Evolutionary conservation across 1,140 invertebrate genomes (phyloP), one percentile per base, ranked within the genome.

Genomic region (Leptinotarsa undecemlineata): DNA sequence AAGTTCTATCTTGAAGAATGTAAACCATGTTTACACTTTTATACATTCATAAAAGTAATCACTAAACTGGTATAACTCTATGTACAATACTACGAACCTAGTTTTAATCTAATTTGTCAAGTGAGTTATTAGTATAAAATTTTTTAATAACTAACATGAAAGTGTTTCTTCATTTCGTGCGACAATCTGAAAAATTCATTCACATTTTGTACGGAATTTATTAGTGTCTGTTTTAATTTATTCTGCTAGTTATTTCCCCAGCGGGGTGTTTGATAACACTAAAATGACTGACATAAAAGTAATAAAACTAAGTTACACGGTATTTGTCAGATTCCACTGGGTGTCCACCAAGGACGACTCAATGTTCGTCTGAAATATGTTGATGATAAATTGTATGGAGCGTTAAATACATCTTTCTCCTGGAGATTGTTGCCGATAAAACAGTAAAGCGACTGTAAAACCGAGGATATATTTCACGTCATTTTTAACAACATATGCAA

Each of bases 351-450:
- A 42, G 48, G 64, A 70, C 26, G 48, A 48, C 68, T 70, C 33
- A 61, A 26, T n/a, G 60, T 71, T 61, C 15, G 61, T 21, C 23
- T 61, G 61, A 61, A 71, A 61, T 71, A 71, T 71, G 48, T 20
- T 71, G 60, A 71, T 63, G 70, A 71, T 51, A 71, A 71, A 71
- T 71, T 71, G 57, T 71, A 61, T 61, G 57, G 26, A 48, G 70
- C 70, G 70, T 71, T 71, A 71, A 71, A 71, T 61, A 71, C 70
- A 61, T 71, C 48, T 71, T 71, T 71, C 70, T n/a, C 26, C 8
- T 51, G 15, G 21, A 71, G 70, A 71, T 71, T 26, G 19, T 42
- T 23, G 60, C n/a, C 19, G 70, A 71, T 71, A 71, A 71, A 61
- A n/a, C 21, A 47, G 51, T 61, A 60, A 71, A 61, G 70, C 20